Percentiles rank a stretch among this genome's conserved stretches.
phyloP scores from a whole-genome alignment of 2,113 vertebrate species.

The Bombycilla garrulus region DNA sequence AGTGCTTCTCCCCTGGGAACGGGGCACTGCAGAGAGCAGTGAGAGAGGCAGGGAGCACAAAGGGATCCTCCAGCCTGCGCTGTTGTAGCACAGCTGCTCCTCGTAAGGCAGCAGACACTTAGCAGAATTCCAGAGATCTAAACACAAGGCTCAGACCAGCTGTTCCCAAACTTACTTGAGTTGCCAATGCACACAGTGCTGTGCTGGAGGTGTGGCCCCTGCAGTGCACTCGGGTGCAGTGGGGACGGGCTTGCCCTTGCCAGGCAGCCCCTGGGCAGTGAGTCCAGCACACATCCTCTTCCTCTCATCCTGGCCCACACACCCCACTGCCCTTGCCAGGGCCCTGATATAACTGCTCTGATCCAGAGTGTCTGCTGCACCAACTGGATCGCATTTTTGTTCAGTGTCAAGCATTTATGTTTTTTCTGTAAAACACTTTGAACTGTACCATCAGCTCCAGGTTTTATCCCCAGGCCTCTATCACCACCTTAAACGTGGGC shows the following conservation, averaged over 20 bases:
- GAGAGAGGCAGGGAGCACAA: neutral
- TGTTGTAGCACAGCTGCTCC: neutral
- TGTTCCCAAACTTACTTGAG: neutral
- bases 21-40: neutral
- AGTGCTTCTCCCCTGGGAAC: neutral
- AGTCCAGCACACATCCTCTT: neutral
- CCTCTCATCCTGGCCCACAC: neutral
- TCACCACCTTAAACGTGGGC: neutral
- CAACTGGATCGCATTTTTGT: neutral
- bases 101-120: neutral
- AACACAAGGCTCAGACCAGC: neutral
- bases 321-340: neutral
- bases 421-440: neutral
- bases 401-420: neutral
- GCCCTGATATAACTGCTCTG: neutral
- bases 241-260: neutral
- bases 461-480: neutral
- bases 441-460: neutral
- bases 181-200: neutral
- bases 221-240: neutral
- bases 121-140: neutral
- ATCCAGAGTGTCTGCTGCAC: neutral
- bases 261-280: neutral
- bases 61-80: neutral
- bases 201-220: neutral